phyloP scores from a whole-genome alignment of 1,140 invertebrate species.

The Procambarus virginalis region DNA sequence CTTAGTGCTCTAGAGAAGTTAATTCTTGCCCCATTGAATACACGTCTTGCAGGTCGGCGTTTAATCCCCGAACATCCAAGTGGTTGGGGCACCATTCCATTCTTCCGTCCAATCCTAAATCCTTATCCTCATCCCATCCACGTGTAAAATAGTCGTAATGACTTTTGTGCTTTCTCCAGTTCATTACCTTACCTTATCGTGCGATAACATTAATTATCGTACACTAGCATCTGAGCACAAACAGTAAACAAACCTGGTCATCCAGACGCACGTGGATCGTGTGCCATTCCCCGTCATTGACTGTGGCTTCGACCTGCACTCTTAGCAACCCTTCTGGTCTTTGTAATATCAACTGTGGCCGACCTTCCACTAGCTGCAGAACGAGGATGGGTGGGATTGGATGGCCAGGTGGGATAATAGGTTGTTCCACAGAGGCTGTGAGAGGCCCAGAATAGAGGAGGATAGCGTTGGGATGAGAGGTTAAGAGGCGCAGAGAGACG shows the following conservation, averaged over 20 bases:
- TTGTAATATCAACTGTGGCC: constrained; percentile 80
- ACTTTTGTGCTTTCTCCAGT: no score
- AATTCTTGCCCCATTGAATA: no score
- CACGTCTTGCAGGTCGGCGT: no score
- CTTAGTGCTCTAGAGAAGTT: no score
- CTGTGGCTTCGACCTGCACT: background rate
- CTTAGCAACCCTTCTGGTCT: background rate
- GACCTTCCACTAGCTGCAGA: constrained; percentile 88
- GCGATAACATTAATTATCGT: no score
- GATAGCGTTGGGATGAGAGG: constrained; percentile 87
- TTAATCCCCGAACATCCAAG: no score
- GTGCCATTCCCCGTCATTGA: constrained; percentile 31
- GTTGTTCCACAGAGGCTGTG: background rate
- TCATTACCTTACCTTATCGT: no score
- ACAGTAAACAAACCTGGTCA: background rate
- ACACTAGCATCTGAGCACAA: background rate
- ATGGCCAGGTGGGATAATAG: background rate
- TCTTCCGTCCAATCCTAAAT: no score
- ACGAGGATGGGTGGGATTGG: constrained; percentile 81
- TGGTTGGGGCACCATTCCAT: no score
- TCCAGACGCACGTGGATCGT: background rate
- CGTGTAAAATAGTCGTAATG: no score
- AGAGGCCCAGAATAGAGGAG: constrained; percentile 91
- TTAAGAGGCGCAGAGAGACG: constrained; percentile 91
- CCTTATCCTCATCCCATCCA: no score